Percentiles rank a stretch among this genome's conserved stretches.
Conservation (phyloP, 2,113 vertebrate species). For the Leptodactylus fuscus region DNA sequence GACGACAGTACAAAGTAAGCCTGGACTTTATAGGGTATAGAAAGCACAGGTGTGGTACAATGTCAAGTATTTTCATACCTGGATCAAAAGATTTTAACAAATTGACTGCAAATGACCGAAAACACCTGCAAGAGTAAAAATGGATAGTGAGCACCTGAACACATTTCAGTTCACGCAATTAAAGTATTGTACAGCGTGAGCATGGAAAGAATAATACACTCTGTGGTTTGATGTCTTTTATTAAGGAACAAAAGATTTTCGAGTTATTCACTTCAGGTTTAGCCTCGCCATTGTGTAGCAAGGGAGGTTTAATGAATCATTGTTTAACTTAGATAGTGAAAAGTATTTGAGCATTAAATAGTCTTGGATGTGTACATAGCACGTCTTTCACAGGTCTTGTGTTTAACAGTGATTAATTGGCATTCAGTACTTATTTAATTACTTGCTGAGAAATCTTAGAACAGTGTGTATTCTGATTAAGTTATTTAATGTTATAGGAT, state of each 20-base stretch:
- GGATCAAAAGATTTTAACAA: constrained; percentile 65
- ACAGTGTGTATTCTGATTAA: constrained; percentile 76
- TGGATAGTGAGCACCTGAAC: constrained; percentile 81
- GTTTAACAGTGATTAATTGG: constrained; percentile 83
- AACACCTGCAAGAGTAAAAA: constrained; percentile 75
- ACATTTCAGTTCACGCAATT: constrained; percentile 81
- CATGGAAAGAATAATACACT: constrained; percentile 80
- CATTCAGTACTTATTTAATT: constrained; percentile 81
- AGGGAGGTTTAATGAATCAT: constrained; percentile 89
- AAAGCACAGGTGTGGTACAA: constrained; percentile 71
- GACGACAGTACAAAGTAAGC: constrained; percentile 66
- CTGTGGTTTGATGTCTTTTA: constrained; percentile 83
- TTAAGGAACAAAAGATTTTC: constrained; percentile 85
- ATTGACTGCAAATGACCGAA: constrained; percentile 68
- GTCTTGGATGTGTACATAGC: constrained; percentile 75
- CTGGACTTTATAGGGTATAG: constrained; percentile 56
- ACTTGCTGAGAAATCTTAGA: constrained; percentile 74
- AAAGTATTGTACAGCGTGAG: constrained; percentile 79
- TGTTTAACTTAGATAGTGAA: constrained; percentile 87
- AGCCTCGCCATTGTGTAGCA: constrained; percentile 82
- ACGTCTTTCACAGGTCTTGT: constrained; percentile 74
- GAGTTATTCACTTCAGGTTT: constrained; percentile 81
- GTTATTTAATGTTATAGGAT: constrained; percentile 73
- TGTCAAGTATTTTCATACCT: constrained; percentile 73
- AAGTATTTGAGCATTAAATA: constrained; percentile 85